phyloP scores from a whole-genome alignment of 1,140 invertebrate species.

The Potamilus streckersoni region DNA sequence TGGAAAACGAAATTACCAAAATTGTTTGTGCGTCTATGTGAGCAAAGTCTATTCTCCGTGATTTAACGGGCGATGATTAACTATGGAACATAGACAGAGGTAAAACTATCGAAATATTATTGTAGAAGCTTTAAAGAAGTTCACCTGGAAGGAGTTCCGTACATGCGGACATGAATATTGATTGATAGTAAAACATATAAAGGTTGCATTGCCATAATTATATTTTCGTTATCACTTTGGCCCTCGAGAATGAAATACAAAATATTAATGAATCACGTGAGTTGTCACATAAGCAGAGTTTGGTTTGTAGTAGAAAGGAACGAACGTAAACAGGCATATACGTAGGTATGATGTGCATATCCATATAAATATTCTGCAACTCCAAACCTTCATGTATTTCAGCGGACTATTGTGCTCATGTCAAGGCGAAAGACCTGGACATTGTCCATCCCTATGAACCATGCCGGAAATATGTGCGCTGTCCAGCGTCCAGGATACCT shows the following conservation, averaged over 20 bases:
- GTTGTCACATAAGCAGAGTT: not conserved
- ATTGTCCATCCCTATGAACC: constrained; percentile 20
- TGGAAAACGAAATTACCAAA: not conserved
- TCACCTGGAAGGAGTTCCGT: no score
- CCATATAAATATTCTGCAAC: not conserved
- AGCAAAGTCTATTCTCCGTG: no score
- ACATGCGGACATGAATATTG: no score
- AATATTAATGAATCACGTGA: not conserved
- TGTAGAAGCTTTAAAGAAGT: no score
- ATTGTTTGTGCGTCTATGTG: not conserved
- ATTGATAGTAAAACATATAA: no score
- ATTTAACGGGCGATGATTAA: no score
- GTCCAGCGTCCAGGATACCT: constrained; percentile 12
- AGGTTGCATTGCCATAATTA: no score
- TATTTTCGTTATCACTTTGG: no score
- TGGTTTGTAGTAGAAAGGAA: not conserved
- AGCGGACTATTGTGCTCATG: constrained; percentile 19
- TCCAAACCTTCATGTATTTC: constrained; percentile 1
- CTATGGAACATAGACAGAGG: no score
- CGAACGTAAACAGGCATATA: not conserved
- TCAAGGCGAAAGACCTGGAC: constrained; percentile 3
- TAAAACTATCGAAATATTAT: no score
- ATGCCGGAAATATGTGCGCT: constrained; percentile 18
- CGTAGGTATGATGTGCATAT: no score
- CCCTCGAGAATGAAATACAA: not conserved